These are phyloP conservation scores for Portevinia maculata DNA, from an alignment of 2,888 invertebrate genomes.

Conservation along the genomic window DNA sequence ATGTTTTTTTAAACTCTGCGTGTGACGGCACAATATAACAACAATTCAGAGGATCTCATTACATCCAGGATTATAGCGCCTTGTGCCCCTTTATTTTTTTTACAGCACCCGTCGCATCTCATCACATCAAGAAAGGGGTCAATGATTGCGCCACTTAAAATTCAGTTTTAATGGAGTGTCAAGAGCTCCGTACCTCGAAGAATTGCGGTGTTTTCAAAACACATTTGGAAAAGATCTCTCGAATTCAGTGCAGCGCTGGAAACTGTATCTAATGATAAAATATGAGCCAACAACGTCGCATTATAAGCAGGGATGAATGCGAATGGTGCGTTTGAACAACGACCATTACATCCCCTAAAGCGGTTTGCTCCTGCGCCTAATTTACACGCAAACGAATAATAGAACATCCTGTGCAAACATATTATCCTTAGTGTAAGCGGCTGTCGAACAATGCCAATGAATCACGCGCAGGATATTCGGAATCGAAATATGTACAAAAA, in stretches of 20 bases:
- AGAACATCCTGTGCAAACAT: conserved; percentile 71
- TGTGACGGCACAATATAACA: conserved; percentile 58
- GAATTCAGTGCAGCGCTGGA: conserved; percentile 49
- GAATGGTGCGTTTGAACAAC: conserved; percentile 27
- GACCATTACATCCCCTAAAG: conserved; percentile 67
- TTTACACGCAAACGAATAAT: conserved; percentile 74
- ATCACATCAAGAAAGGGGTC: conserved; percentile 56
- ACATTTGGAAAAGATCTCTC: conserved; percentile 58
- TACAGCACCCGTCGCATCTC: conserved; percentile 29
- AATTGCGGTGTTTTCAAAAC: conserved; percentile 66
- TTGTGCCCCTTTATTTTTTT: conserved; percentile 43
- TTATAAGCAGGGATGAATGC: conserved; percentile 26
- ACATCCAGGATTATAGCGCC: conserved; percentile 60
- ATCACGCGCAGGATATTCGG: conserved; percentile 63
- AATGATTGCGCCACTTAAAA: conserved; percentile 73
- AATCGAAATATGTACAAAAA: conserved; percentile 23
- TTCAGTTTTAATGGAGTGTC: conserved; percentile 71
- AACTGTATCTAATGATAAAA: conserved; percentile 74
- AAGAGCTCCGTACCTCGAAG: conserved; percentile 59
- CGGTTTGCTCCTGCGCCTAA: conserved; percentile 74
- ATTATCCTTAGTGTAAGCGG: conserved; percentile 73
- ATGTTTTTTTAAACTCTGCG: conserved; percentile 33
- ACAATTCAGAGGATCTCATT: conserved; percentile 45
- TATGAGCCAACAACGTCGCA: conserved; percentile 36
- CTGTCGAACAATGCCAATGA: conserved; percentile 71